Conservation (phyloP, 2,888 invertebrate genomes). For the Mayetiola destructor region DNA sequence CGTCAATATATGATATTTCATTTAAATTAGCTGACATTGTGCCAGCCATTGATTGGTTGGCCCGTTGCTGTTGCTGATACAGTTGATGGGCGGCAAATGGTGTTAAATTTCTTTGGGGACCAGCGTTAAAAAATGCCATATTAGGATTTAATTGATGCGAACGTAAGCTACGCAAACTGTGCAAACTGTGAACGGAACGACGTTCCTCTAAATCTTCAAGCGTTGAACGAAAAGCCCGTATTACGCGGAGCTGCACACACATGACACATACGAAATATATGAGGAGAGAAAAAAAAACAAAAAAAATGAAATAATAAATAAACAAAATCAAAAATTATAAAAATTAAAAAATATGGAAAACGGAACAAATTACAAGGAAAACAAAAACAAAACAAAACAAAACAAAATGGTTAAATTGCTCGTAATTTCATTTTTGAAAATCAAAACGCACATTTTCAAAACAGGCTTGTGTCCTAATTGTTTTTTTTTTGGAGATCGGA, state of each 20-base stretch:
- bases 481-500: no score
- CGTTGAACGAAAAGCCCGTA: conserved; percentile 98
- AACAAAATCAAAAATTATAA: background rate
- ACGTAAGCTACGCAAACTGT: conserved; percentile 75
- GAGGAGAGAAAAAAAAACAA: background rate
- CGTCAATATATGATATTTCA: conserved; percentile 57
- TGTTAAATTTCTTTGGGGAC: background rate
- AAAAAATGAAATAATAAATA: background rate
- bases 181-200: conserved; percentile 94
- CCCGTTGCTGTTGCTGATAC: conserved; percentile 20
- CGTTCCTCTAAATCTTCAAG: conserved; percentile 99
- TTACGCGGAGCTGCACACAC: conserved; percentile 94
- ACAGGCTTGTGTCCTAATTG: no score
- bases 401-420: background rate
- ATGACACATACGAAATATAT: conserved; percentile 29
- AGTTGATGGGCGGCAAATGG: conserved; percentile 19
- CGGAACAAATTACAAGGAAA: background rate
- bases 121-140: conserved; percentile 18
- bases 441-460: no score
- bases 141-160: conserved; percentile 34
- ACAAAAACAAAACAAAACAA: background rate
- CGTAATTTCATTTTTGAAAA: no score
- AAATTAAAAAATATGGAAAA: background rate
- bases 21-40: conserved; percentile 35
- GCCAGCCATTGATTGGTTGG: conserved; percentile 18